Evolutionary conservation across 2,888 invertebrate species (phyloP).

Genomic region (Brachynemurus nebulosus): DNA sequence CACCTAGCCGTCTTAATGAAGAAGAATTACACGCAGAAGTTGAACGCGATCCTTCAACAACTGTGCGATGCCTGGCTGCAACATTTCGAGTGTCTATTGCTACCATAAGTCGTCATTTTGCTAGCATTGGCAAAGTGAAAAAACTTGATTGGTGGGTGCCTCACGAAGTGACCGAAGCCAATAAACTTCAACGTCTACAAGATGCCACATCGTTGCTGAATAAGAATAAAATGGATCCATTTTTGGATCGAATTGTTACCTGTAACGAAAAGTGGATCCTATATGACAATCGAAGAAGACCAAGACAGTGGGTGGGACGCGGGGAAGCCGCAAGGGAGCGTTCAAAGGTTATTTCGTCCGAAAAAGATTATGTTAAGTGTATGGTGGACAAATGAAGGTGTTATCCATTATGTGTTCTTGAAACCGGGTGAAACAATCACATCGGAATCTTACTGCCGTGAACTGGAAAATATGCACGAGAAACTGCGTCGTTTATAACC

Average conservation of each 20-base stretch:
- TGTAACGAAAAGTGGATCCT: not conserved
- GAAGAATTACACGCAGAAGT: too few species aligned
- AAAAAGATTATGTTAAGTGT: conserved; percentile 16
- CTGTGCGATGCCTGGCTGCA: too few species aligned
- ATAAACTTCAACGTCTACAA: not conserved
- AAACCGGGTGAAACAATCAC: conserved; percentile 1
- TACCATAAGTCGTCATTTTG: too few species aligned
- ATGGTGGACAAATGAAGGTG: conserved; percentile 15
- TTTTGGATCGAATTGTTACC: not conserved
- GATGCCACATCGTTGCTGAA: not conserved
- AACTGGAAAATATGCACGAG: not conserved
- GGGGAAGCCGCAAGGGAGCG: too few species aligned
- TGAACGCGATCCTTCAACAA: too few species aligned
- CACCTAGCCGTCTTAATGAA: too few species aligned
- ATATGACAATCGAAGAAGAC: not conserved
- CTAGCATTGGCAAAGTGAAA: not conserved
- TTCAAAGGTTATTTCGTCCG: too few species aligned
- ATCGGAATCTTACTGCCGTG: not conserved
- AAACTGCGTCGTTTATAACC: not conserved
- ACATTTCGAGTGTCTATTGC: too few species aligned
- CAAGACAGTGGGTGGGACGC: not conserved
- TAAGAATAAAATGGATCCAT: not conserved
- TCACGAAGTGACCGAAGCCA: not conserved
- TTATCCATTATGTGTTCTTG: conserved; percentile 12
- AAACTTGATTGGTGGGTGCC: not conserved